Evolutionary conservation across 2,888 invertebrate species (phyloP).

Genomic region (Microplitis deprimator): DNA sequence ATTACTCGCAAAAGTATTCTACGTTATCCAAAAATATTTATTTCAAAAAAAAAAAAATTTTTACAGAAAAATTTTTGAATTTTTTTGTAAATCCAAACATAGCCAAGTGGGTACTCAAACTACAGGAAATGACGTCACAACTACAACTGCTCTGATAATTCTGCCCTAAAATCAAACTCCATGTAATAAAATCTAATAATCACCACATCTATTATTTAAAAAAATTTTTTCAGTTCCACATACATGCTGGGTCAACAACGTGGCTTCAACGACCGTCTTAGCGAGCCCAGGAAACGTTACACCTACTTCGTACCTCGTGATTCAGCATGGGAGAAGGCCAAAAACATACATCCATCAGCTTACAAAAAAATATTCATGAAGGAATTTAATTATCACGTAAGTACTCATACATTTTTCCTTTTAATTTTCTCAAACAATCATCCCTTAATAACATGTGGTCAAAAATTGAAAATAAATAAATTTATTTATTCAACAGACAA

Average conservation of each 20-base stretch:
- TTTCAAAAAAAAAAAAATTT: too few relatives aligned
- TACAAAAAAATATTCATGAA: constrained; percentile 88
- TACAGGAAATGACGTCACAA: too few relatives aligned
- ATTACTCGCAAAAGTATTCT: too few relatives aligned
- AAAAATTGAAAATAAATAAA: neutral
- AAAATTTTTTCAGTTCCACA: constrained; percentile 78
- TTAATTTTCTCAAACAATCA: neutral
- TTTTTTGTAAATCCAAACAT: too few relatives aligned
- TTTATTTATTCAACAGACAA: constrained; percentile 76
- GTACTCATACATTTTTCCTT: constrained; percentile 55
- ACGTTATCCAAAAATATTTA: too few relatives aligned
- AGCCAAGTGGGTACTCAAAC: too few relatives aligned
- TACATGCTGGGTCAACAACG: constrained; percentile 83
- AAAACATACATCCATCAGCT: constrained; percentile 83
- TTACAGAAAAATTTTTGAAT: too few relatives aligned
- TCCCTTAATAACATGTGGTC: neutral
- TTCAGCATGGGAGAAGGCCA: constrained; percentile 88
- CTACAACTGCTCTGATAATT: too few relatives aligned
- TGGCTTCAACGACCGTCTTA: constrained; percentile 84
- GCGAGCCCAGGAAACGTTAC: constrained; percentile 83
- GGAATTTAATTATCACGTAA: constrained; percentile 86
- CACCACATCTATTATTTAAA: neutral
- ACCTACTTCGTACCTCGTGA: constrained; percentile 95
- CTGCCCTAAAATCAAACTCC: too few relatives aligned
- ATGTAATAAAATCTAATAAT: neutral